These are phyloP conservation scores for Phymastichus coffea DNA, from an alignment of 1,140 invertebrate species.

Conservation along the genomic window DNA sequence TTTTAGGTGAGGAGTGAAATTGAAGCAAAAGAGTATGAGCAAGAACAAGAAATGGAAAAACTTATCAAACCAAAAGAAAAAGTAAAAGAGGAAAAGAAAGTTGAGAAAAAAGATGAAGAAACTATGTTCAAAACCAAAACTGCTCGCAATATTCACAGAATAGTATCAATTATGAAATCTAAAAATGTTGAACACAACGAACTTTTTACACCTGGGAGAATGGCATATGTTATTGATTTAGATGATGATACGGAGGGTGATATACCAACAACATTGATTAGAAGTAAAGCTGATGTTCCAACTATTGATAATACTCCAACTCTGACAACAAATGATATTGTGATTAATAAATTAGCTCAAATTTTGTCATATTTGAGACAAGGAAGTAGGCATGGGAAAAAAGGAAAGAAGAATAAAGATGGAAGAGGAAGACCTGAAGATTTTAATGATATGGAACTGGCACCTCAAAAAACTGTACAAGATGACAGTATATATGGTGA, in stretches of 20 bases:
- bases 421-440: conserved; percentile 40
- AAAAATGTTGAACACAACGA: conserved; percentile 84
- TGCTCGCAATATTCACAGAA: conserved; percentile 74
- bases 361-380: conserved; percentile 93
- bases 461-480: conserved; percentile 33
- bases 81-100: conserved; percentile 60
- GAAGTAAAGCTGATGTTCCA: conserved; percentile 93
- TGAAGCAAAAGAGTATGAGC: conserved; percentile 62
- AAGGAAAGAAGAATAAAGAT: conserved; percentile 73
- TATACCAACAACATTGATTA: conserved; percentile 92
- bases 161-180: conserved; percentile 65
- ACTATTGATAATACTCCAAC: conserved; percentile 76
- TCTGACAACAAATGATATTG: conserved; percentile 90
- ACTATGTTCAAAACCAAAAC: conserved; percentile 79
- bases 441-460: conserved; percentile 30
- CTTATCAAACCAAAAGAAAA: conserved; percentile 60
- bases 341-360: conserved; percentile 96
- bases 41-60: conserved; percentile 81
- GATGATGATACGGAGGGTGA: conserved; percentile 90
- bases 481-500: conserved; percentile 93
- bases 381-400: conserved; percentile 74
- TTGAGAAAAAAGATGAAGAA: conserved; percentile 68
- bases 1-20: conserved; percentile 55
- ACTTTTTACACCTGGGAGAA: conserved; percentile 91
- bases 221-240: conserved; percentile 97